Evolutionary conservation across 2,797 vertebrate species (phyloP), one percentile per base, ranked within the genome.

Genomic region (Acipenser ruthenus): DNA sequence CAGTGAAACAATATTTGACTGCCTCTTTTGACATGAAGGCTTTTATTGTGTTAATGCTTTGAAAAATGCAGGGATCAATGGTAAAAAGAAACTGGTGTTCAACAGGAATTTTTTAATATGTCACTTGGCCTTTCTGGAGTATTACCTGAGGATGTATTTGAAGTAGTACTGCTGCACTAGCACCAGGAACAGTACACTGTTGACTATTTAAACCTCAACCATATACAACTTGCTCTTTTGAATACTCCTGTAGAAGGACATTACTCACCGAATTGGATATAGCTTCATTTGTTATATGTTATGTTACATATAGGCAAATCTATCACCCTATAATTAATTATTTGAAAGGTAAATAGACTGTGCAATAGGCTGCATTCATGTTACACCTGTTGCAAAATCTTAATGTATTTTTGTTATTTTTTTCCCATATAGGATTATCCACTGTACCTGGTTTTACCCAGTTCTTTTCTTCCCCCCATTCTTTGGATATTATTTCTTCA

Each of bases 401-500:
- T 56, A 4, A 56, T 53, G 64, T 7, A 68, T 1, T 60, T 68
- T 6, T 71, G 11, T 37, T 47, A 50, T 13, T 49, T 61, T n/a
- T 77, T 80, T 68, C 0, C 63, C 63, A 74, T 77, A 61, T 69
- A 97, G 95, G 95, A 87, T 97, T 70, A 89, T 98, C 59, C 91
- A 94, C 71, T 93, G 90, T 75, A 93, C 95, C 0, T 77, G 93
- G 71, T 88, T 94, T 37, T 87, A 89, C 53, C 93, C 94, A 0
- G 60, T 89, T 0, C 70, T 82, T 12, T 47, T 80, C 53, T 95
- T 94, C 74, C 89, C 89, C 0, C 80, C 92, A 6, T 94, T 94
- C 77, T 88, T 95, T 68, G 93, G 93, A 0, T 98, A 95, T 77
- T 89, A 95, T 75, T 85, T 96, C 68, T 93, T 95, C 82, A 97